Percentiles rank a stretch among this genome's conserved stretches.
These are phyloP conservation scores for Eupithecia insigniata DNA, from an alignment of 2,888 invertebrate genomes.

Conservation along the genomic window DNA sequence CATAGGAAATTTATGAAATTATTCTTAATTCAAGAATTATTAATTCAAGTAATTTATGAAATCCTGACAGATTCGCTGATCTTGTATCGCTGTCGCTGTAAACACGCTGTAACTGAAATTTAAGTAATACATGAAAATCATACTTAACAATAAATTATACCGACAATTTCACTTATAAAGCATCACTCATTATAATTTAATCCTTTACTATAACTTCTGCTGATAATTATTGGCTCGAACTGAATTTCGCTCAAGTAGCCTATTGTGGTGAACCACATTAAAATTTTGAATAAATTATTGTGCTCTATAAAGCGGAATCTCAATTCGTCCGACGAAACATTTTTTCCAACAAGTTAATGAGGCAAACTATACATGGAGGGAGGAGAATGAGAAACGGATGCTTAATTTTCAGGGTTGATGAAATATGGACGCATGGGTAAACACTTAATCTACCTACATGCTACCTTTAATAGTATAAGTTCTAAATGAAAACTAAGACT, in stretches of 20 bases:
- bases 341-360: constrained; percentile 36
- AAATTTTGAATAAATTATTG: constrained; percentile 71
- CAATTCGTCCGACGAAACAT: constrained; percentile 45
- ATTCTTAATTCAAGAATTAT: too few species aligned
- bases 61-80: too few species aligned
- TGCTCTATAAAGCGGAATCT: constrained; percentile 56
- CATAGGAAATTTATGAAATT: constrained; percentile 22
- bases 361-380: constrained; percentile 23
- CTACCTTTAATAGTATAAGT: neutral
- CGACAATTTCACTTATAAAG: too few species aligned
- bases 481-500: too few species aligned
- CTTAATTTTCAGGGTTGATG: neutral
- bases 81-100: too few species aligned
- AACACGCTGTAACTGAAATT: too few species aligned
- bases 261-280: constrained; percentile 61
- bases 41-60: too few species aligned
- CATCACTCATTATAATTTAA: too few species aligned
- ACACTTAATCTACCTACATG: neutral
- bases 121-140: too few species aligned
- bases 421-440: neutral
- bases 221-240: constrained; percentile 44
- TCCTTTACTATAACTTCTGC: too few species aligned
- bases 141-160: too few species aligned
- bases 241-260: constrained; percentile 28
- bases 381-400: constrained; percentile 6